phyloP scores from a whole-genome alignment of 1,140 invertebrate genomes.

The Tetranychus cinnabarinus region DNA sequence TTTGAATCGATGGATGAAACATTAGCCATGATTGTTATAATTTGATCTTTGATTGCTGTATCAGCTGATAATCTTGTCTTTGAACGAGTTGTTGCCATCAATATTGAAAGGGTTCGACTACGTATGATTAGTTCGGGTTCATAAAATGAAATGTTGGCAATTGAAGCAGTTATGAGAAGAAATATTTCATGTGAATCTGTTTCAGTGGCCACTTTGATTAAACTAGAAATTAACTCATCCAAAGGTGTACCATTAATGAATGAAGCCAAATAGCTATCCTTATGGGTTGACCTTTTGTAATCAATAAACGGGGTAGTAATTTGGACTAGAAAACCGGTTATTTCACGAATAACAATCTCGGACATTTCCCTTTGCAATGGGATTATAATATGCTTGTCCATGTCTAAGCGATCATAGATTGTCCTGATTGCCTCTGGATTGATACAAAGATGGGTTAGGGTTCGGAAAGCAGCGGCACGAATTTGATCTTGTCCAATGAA shows the following conservation, averaged over 20 bases:
- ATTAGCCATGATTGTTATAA: conserved; percentile 51
- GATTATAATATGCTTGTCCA: neutral
- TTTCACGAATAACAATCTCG: conserved; percentile 29
- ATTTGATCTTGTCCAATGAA: neutral
- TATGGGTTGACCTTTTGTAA: conserved; percentile 18
- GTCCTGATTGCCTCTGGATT: conserved; percentile 6
- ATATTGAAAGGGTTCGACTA: conserved; percentile 24
- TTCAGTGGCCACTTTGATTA: conserved; percentile 26
- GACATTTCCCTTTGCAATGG: conserved; percentile 1
- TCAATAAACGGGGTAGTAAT: conserved; percentile 65
- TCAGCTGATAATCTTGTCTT: neutral
- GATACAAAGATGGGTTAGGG: conserved; percentile 5
- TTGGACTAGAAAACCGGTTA: conserved; percentile 59
- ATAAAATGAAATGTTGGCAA: conserved; percentile 64
- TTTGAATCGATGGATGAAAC: conserved; percentile 35
- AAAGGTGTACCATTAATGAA: neutral
- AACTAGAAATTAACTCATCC: conserved; percentile 7
- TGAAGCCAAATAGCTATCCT: neutral
- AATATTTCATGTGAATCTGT: conserved; percentile 49
- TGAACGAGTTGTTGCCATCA: conserved; percentile 8
- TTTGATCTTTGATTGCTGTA: conserved; percentile 20
- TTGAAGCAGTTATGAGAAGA: conserved; percentile 48
- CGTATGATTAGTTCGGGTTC: conserved; percentile 35
- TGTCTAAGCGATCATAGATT: conserved; percentile 3
- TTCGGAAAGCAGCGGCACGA: conserved; percentile 6